Base-by-base conservation (phyloP, 1,140 invertebrate genomes). In the Chironomus tepperi region DNA sequence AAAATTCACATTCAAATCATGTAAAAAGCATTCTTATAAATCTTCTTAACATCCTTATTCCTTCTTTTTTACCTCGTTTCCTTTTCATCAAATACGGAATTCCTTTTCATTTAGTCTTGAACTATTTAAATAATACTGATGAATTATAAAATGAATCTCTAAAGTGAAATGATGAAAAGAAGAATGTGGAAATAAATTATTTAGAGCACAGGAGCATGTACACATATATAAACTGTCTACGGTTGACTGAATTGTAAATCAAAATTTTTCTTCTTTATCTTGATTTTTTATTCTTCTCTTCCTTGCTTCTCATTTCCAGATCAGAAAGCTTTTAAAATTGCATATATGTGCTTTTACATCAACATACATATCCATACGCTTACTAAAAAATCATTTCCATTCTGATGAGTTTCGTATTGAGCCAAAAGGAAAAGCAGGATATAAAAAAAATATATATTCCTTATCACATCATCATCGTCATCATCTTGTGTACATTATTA, bases 201-300 rank as follows among this genome's bases (percentile, higher is more conserved):
- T 57, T n/a, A 57, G n/a, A 57, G 47, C 12, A 57, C 47, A 57
- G n/a, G 47, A 57, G 47, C n/a, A 57, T n/a, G n/a, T n/a, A n/a
- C n/a, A n/a, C 47, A 57, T n/a, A 34, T 34, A 5, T 34, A 57
- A 57, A 12, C 47, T 57, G 12, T n/a, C 47, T n/a, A 57, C n/a
- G 47, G 47, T 15, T 57, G 47, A 57, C 47, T 57, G 12, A 57
- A 57, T 57, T 57, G 47, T 57, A 57, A 57, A 57, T 57, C 47
- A 57, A n/a, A 57, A 57, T 12, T n/a, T n/a, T 57, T 47, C 8
- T 8, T 47, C 9, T 57, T 57, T n/a, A 57, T 12, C 47, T 57
- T 15, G 24, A 34, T 34, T 15, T 47, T 47, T 57, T 57, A 8
- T 57, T 57, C 47, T 57, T 57, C 12, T 34, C 10, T 57, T 57